Evolutionary conservation across 2,113 vertebrate genomes (phyloP).

Genomic region (Scalopus aquaticus): DNA sequence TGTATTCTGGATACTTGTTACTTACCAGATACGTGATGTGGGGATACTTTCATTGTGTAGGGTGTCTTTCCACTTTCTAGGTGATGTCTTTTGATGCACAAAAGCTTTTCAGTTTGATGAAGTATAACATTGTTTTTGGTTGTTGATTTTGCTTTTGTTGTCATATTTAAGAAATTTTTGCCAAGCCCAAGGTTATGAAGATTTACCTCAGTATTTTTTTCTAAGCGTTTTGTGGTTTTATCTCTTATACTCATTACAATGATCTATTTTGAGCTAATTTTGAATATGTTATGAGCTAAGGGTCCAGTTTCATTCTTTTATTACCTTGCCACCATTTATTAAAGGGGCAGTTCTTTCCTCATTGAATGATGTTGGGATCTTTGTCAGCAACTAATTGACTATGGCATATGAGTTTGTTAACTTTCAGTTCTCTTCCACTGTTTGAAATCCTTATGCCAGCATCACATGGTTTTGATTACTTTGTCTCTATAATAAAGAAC

Average conservation of each 20-base stretch:
- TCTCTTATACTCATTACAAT: not conserved
- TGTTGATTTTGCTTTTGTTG: not conserved
- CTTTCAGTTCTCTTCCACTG: not conserved
- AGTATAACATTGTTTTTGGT: not conserved
- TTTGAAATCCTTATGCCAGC: not conserved
- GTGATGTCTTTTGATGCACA: not conserved
- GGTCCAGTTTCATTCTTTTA: not conserved
- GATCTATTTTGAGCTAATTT: not conserved
- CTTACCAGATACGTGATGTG: not conserved
- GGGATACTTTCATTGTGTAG: not conserved
- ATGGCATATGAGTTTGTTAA: not conserved
- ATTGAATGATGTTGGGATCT: not conserved
- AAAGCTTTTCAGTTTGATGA: not conserved
- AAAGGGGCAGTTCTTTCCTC: not conserved
- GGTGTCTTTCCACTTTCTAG: not conserved
- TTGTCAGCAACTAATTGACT: not conserved
- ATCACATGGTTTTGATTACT: not conserved
- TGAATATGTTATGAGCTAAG: not conserved
- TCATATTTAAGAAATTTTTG: not conserved
- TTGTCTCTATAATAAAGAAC: not conserved
- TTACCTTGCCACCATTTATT: not conserved
- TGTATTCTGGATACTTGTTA: not conserved
- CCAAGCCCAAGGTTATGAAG: not conserved
- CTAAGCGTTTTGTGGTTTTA: not conserved
- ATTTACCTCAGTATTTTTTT: not conserved